Evolutionary conservation across 2,888 invertebrate species (phyloP), one percentile per base, ranked within the genome.

Genomic region (Octonoba sinensis): DNA sequence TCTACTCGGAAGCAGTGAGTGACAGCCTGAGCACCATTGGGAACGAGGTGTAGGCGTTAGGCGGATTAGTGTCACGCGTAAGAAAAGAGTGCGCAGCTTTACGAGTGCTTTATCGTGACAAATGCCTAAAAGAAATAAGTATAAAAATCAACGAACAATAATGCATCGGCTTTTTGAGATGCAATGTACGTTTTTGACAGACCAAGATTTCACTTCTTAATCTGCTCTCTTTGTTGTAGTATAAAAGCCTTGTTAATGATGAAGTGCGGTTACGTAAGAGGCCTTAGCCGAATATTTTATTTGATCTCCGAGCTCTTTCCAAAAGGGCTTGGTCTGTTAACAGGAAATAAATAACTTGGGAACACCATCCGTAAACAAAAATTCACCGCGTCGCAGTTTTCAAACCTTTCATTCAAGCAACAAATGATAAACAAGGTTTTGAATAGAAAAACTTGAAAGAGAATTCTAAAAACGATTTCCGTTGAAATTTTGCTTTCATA

Each of bases 31-130:
- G 57, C 77, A 77, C 65, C 46, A 65, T 22, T 44, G 54, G 57
- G 78, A 78, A 71, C 46, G 64, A 78, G 78, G 78, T 72, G 78
- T 78, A 72, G 78, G 78, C 65, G 78, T 78, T 72, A 66, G 57
- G 49, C 49, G 78, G 78, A 78, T 78, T 78, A 78, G 78, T 78
- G 78, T 78, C 78, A 78, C 51, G 20, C 57, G 27, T 65, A 57
- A 64, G 64, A 72, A 72, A 78, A 66, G 72, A 71, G 66, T 72
- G 72, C 66, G 59, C 57, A 59, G 66, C 59, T 72, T 27, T 60
- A 49, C 51, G 78, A 78, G 78, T 65, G 49, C 78, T 78, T 72
- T 72, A 72, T 72, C 71, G 78, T 78, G 78, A 78, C 78, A 78
- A 78, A 78, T 78, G 78, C 78, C 36, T 66, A 36, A 36, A 47